Evolutionary conservation across 1,140 invertebrate species (phyloP), one percentile per base, ranked within the genome.

Genomic region (Tenebrio molitor): DNA sequence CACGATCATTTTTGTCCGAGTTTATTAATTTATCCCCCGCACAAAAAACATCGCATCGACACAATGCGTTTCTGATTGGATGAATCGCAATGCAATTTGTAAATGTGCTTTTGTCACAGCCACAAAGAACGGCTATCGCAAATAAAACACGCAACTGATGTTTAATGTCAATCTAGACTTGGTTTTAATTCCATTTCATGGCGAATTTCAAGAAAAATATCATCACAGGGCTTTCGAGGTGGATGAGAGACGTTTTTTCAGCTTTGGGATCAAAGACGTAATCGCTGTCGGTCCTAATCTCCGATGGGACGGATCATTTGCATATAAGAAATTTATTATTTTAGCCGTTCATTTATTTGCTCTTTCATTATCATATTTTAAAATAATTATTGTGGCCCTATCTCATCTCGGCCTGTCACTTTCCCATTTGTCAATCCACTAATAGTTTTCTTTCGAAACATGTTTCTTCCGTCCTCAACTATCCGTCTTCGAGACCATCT

Each of bases 81-180:
- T 83, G 81, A 79, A 80, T 83, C 81, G 80, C 79, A 83, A 81
- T 83, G 81, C 80, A 83, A 83, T 83, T 83, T 83, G 81, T 83
- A 81, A 79, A 82, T 82, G 76, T 67, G 73, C 76, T 71, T 79
- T 82, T 81, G 80, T 80, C 74, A 33, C 50, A 33, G 19, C 50
- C 46, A 80, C 79, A 81, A 81, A 78, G 71, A 76, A 71, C 70
- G 73, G 67, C 75, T 81, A 81, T 81, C 80, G 77, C 74, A 74
- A 75, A 81, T 78, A 80, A 80, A 81, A 81, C 80, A 81, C 77
- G 76, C 80, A 74, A 46, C 58, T 65, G 44, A 58, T 58, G 50
- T 58, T 58, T 58, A 29, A 58, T 58, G 50, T 58, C 50, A 58
- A 58, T 58, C 23, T 58, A n/a, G 23, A 12, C 19, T 8, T 29